Evolutionary conservation across 2,113 vertebrate genomes (phyloP), one percentile per base, ranked within the genome.

Genomic region (Seriola quinqueradiata): DNA sequence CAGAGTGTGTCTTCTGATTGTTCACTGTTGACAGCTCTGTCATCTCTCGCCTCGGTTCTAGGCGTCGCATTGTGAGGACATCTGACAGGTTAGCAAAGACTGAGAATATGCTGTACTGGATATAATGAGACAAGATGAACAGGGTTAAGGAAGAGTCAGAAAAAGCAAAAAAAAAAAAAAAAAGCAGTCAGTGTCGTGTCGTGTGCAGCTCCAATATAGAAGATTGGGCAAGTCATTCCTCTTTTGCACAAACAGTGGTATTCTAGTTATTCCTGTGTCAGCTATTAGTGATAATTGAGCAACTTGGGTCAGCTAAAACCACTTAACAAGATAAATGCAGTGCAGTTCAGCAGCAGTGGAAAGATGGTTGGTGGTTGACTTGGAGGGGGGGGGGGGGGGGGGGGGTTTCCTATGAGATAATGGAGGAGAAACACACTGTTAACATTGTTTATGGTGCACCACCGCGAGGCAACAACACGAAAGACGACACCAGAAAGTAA

Each of bases 11-110:
- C 70, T n/a, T 73, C 77, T 50, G 63, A 84, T 70, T 60, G 66
- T 66, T 90, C 46, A 25, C 55, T 74, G 82, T 89, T 63, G 89
- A 81, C 81, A 83, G 84, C 86, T 77, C 65, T 84, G 84, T 67
- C 83, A 28, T 88, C 64, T 67, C 77, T 75, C 28, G 1, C 60
- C n/a, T 82, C 55, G 64, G 66, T 42, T 76, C 59, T 25, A n/a
- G 4, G 13, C 44, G 40, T 60, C 28, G 68, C 65, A n/a, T 67
- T 52, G 50, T 69, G 40, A 72, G 70, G 77, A 79, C 5, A 28
- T 57, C 63, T 91, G 83, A 90, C 79, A 82, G 70, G 64, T 84
- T 66, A 66, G 77, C 57, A 58, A 50, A 79, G 82, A 75, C 34
- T 79, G 58, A 80, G 68, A 64, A 79, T 54, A 54, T 44, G 42